Conservation (phyloP, 2,888 invertebrate species). For the Leptopterna dolabrata region DNA sequence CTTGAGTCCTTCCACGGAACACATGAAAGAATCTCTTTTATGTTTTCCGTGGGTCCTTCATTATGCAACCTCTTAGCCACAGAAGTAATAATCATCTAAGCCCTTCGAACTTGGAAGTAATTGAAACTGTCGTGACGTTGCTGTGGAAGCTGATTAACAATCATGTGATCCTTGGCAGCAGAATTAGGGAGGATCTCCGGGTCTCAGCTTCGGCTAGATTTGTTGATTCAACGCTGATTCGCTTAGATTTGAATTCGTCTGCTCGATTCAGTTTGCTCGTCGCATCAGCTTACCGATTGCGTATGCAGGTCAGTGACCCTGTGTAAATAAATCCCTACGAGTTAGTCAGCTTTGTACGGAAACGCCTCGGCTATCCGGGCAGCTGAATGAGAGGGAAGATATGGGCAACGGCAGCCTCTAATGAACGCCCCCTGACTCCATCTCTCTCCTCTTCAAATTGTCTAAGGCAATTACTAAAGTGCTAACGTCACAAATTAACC, state of each 20-base stretch:
- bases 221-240: conserved; percentile 31
- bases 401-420: conserved; percentile 17
- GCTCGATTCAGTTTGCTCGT: conserved; percentile 40
- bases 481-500: conserved; percentile 59
- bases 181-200: not conserved
- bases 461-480: conserved; percentile 57
- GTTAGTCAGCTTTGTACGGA: conserved; percentile 37
- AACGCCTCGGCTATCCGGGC: not conserved
- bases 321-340: conserved; percentile 43
- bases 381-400: not conserved
- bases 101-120: no score
- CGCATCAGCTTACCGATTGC: conserved; percentile 26
- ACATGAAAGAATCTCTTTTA: no score
- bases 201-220: not conserved
- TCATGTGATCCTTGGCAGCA: no score
- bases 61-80: no score
- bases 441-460: conserved; percentile 54
- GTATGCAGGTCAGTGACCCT: conserved; percentile 50
- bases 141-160: no score
- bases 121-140: no score
- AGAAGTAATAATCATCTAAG: no score
- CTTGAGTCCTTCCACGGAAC: no score
- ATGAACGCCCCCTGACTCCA: conserved; percentile 31
- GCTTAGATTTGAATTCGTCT: conserved; percentile 17
- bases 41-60: no score